phyloP scores from a whole-genome alignment of 2,888 invertebrate species.

The Netelia melanura region DNA sequence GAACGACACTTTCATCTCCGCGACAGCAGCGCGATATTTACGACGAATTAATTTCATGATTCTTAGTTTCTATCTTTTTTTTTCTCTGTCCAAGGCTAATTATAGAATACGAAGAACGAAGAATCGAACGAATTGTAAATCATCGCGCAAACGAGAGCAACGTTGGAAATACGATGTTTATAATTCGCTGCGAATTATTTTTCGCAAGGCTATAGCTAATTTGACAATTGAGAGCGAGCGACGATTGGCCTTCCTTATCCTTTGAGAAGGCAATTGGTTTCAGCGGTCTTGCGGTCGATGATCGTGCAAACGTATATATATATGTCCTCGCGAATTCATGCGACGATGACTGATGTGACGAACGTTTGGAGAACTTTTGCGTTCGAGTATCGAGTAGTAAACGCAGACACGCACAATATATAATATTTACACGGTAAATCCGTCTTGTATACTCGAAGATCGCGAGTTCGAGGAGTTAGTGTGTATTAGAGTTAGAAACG shows the following conservation, averaged over 20 bases:
- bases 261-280: slow-evolving; percentile 53
- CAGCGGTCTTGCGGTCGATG: slow-evolving; percentile 47
- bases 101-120: slow-evolving; percentile 1
- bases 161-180: slow-evolving; percentile 21
- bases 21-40: not conserved
- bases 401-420: not conserved
- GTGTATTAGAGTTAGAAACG: slow-evolving; percentile 54
- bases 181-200: slow-evolving; percentile 34
- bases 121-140: slow-evolving; percentile 18
- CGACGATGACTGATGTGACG: slow-evolving; percentile 4
- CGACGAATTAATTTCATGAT: not conserved
- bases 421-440: not conserved
- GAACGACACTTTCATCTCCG: slow-evolving; percentile 56
- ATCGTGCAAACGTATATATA: not conserved
- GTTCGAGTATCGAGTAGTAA: not conserved
- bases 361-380: slow-evolving; percentile 27
- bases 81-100: not conserved
- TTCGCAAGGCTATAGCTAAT: slow-evolving; percentile 37
- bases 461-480: slow-evolving; percentile 19
- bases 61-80: not conserved
- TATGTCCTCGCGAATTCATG: not conserved
- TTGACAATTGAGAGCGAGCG: slow-evolving; percentile 64
- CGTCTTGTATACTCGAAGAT: not conserved
- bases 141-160: slow-evolving; percentile 23
- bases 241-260: slow-evolving; percentile 54